phyloP scores from a whole-genome alignment of 2,888 invertebrate genomes.

The Mesodorylaimus sp. region DNA sequence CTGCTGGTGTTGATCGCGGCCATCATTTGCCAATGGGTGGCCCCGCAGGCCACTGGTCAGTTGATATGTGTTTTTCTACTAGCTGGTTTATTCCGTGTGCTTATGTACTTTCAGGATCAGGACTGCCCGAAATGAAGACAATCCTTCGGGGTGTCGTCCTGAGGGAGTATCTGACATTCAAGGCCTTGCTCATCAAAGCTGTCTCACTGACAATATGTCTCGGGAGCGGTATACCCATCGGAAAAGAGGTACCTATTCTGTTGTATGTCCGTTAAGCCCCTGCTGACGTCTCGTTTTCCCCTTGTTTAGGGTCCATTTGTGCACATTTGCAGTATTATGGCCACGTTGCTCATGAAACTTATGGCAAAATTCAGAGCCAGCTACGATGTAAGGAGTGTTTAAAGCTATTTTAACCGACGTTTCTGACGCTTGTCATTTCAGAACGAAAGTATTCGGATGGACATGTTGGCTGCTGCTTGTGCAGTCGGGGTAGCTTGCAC shows the following conservation, averaged over 20 bases:
- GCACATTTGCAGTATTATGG: constrained; percentile 90
- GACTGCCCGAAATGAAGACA: constrained; percentile 98
- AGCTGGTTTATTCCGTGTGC: no score
- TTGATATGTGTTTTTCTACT: no score
- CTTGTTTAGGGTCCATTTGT: constrained; percentile 66
- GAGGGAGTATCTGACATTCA: constrained; percentile 87
- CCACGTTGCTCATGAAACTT: constrained; percentile 71
- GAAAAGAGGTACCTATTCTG: constrained; percentile 57
- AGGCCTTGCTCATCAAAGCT: constrained; percentile 79
- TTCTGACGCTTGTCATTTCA: no score
- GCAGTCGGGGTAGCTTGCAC: constrained; percentile 85
- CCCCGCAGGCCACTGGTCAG: constrained; percentile 83
- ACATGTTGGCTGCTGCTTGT: constrained; percentile 93
- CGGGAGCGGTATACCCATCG: constrained; percentile 84
- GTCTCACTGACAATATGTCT: constrained; percentile 82
- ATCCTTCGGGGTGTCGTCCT: constrained; percentile 79
- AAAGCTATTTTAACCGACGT: no score
- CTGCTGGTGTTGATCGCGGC: constrained; percentile 81
- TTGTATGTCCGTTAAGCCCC: no score
- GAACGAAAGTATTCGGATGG: constrained; percentile 43
- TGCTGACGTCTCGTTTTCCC: no score
- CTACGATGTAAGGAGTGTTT: constrained; percentile 39
- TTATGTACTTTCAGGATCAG: no score
- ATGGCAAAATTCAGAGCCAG: constrained; percentile 84
- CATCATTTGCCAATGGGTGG: constrained; percentile 84